Evolutionary conservation across 1,140 invertebrate genomes (phyloP).

Genomic region (Leptinotarsa texana): DNA sequence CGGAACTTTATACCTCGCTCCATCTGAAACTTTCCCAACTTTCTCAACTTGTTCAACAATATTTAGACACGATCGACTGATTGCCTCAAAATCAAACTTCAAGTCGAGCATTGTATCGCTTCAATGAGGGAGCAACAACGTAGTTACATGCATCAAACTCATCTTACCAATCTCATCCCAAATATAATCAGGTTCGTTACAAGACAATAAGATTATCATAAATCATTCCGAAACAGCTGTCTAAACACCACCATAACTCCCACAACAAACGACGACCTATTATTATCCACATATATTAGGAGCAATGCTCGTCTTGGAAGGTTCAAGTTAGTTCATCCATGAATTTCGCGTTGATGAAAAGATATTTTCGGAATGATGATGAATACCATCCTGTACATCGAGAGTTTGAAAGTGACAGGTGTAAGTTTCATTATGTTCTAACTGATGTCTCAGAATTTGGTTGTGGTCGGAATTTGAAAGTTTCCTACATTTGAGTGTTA

Average conservation of each 20-base stretch:
- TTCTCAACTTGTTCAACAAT: neutral
- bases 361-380: too few relatives aligned
- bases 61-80: neutral
- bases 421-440: too few relatives aligned
- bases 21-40: neutral
- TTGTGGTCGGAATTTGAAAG: too few relatives aligned
- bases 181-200: constrained; percentile 25
- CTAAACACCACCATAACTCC: constrained; percentile 30
- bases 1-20: neutral
- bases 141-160: constrained; percentile 14
- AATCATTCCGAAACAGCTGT: constrained; percentile 30
- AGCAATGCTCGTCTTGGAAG: neutral
- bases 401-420: too few relatives aligned
- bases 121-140: constrained; percentile 10
- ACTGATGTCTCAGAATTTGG: too few relatives aligned
- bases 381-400: too few relatives aligned
- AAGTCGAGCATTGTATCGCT: neutral
- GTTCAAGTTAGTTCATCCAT: too few relatives aligned
- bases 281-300: neutral
- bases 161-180: constrained; percentile 19
- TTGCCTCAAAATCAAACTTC: neutral
- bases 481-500: too few relatives aligned
- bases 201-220: constrained; percentile 31
- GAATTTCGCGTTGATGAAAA: too few relatives aligned
- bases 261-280: constrained; percentile 34